A percentile compares a stretch with the other conserved stretches of the same genome.
Evolutionary conservation across 2,888 invertebrate species (phyloP).

Genomic region (Tenthredo distinguenda): DNA sequence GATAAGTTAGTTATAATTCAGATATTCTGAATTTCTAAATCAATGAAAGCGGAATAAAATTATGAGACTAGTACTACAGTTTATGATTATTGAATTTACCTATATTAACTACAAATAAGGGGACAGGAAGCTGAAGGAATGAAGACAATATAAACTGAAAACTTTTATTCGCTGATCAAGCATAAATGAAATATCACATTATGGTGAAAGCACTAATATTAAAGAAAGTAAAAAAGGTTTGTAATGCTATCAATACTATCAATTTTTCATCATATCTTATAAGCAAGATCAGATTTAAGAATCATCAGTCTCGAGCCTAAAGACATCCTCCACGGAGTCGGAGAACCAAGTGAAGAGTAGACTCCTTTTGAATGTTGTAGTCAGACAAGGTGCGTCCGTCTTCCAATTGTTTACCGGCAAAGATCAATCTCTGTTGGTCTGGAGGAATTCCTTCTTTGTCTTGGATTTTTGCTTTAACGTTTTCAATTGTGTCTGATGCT

Average conservation of each 20-base stretch:
- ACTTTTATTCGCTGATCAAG: slow-evolving; percentile 48
- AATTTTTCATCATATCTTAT: slow-evolving; percentile 40
- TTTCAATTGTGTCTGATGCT: slow-evolving; percentile 56
- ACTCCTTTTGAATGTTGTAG: slow-evolving; percentile 61
- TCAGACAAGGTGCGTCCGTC: slow-evolving; percentile 59
- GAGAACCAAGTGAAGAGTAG: slow-evolving; percentile 58
- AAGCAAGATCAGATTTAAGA: slow-evolving; percentile 36
- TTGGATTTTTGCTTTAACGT: slow-evolving; percentile 59
- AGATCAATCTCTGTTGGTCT: slow-evolving; percentile 51
- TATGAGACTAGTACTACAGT: not conserved
- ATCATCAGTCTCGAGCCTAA: slow-evolving; percentile 19
- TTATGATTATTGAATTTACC: not conserved
- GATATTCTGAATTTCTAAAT: not conserved
- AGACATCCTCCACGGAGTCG: slow-evolving; percentile 59
- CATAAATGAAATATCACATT: slow-evolving; percentile 49
- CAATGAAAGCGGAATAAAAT: not conserved
- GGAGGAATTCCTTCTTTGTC: slow-evolving; percentile 61
- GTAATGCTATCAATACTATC: slow-evolving; percentile 47
- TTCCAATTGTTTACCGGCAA: slow-evolving; percentile 59
- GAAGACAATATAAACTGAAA: slow-evolving; percentile 29
- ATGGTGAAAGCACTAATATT: slow-evolving; percentile 47
- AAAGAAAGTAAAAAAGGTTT: slow-evolving; percentile 40
- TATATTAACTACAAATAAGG: not conserved
- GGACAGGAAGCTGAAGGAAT: not conserved
- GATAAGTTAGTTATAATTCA: not conserved